Conservation (phyloP, 1,140 invertebrate genomes). For the Neocloeon triangulifer region DNA sequence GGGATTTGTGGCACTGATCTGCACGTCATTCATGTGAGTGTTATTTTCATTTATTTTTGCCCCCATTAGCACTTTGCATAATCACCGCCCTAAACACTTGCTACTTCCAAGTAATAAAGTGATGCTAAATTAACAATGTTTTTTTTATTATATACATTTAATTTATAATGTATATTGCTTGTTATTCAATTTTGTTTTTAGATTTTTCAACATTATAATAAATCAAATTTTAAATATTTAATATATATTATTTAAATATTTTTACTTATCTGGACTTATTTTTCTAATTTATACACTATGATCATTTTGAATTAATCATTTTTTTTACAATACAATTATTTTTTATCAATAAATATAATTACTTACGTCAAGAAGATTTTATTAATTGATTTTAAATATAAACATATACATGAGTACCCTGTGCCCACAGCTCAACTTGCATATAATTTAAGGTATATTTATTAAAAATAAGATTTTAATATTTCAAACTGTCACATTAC, state of each 20-base stretch:
- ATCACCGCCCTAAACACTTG: background rate
- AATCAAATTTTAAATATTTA: too few relatives aligned
- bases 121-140: background rate
- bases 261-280: too few relatives aligned
- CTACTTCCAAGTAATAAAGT: background rate
- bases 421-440: background rate
- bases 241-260: too few relatives aligned
- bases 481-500: background rate
- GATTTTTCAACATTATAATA: too few relatives aligned
- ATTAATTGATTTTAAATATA: too few relatives aligned
- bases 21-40: constrained; percentile 39
- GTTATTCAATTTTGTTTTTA: background rate
- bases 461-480: background rate
- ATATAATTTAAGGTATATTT: background rate
- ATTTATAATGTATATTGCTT: background rate
- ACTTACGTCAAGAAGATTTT: too few relatives aligned
- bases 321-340: too few relatives aligned
- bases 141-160: background rate
- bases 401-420: background rate
- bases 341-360: too few relatives aligned
- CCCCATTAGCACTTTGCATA: background rate
- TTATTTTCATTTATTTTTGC: background rate
- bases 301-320: too few relatives aligned
- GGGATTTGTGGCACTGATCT: constrained; percentile 67
- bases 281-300: too few relatives aligned